Evolutionary conservation across 2,797 vertebrate species (phyloP).

Genomic region (Trachurus trachurus): DNA sequence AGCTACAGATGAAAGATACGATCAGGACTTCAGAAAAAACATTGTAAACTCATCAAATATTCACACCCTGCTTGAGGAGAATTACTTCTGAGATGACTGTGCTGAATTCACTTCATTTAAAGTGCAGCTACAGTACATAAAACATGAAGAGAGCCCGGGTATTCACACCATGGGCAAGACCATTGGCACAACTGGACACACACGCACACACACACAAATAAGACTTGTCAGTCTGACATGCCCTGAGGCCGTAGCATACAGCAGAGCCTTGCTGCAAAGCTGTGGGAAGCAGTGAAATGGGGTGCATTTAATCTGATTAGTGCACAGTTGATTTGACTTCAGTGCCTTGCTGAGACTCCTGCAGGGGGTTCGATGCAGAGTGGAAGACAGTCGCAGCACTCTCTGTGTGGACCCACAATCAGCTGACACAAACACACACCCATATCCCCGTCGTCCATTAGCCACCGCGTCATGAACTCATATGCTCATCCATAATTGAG

Average conservation of each 20-base stretch:
- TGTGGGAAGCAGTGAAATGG: conserved; percentile 80
- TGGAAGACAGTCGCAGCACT: conserved; percentile 18
- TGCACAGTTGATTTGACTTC: conserved; percentile 77
- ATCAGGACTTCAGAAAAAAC: conserved; percentile 33
- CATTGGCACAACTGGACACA: conserved; percentile 42
- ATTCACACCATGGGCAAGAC: conserved; percentile 20
- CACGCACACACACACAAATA: conserved; percentile 29
- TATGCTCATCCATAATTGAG: conserved; percentile 70
- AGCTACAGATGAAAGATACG: conserved; percentile 11
- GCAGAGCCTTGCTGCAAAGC: conserved; percentile 59
- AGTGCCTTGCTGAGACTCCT: conserved; percentile 54
- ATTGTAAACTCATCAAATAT: conserved; percentile 51
- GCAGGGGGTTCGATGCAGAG: conserved; percentile 54
- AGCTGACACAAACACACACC: conserved; percentile 47
- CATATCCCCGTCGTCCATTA: conserved; percentile 31
- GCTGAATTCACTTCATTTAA: conserved; percentile 38
- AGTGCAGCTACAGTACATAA: conserved; percentile 27
- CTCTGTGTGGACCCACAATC: conserved; percentile 17
- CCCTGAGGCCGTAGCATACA: conserved; percentile 47
- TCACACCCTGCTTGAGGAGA: conserved; percentile 30
- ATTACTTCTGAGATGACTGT: conserved; percentile 29
- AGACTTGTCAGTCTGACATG: conserved; percentile 36
- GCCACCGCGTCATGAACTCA: conserved; percentile 51
- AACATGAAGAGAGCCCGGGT: conserved; percentile 14
- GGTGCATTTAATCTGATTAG: conserved; percentile 79